Evolutionary conservation across 2,113 vertebrate genomes (phyloP).

Genomic region (Prunella fulvescens): DNA sequence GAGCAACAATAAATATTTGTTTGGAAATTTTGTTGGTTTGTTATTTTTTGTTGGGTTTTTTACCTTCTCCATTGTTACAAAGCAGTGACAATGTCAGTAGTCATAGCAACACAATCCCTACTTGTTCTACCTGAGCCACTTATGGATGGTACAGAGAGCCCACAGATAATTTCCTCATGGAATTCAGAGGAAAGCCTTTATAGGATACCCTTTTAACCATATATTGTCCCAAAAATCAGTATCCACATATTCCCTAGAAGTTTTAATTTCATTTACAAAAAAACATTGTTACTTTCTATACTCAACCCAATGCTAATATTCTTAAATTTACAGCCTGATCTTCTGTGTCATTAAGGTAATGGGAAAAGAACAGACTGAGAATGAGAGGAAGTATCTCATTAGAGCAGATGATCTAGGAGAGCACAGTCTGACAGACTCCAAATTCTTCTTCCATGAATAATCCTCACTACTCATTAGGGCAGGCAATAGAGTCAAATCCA

Average conservation of each 20-base stretch:
- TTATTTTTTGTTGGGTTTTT: neutral
- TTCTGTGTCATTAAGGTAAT: neutral
- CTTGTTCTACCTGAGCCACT: neutral
- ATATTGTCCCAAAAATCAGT: neutral
- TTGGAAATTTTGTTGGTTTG: neutral
- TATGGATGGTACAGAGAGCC: neutral
- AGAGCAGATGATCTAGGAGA: neutral
- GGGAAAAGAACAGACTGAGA: neutral
- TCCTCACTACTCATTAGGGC: neutral
- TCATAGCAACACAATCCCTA: neutral
- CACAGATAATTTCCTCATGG: neutral
- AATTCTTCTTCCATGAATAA: neutral
- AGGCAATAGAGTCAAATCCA: neutral
- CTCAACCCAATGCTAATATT: neutral
- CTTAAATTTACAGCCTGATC: neutral
- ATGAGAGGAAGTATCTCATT: slow-evolving; percentile 21
- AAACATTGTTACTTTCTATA: neutral
- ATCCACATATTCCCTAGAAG: neutral
- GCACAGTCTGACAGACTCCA: neutral
- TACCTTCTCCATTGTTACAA: neutral
- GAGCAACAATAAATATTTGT: neutral
- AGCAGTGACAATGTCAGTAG: neutral
- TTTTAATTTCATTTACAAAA: neutral
- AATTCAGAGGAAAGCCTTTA: neutral
- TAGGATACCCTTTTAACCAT: neutral